Evolutionary conservation across 37 sponge, comb jelly and placozoan genomes (phyloP).

Genomic region (Ianthella basta): DNA sequence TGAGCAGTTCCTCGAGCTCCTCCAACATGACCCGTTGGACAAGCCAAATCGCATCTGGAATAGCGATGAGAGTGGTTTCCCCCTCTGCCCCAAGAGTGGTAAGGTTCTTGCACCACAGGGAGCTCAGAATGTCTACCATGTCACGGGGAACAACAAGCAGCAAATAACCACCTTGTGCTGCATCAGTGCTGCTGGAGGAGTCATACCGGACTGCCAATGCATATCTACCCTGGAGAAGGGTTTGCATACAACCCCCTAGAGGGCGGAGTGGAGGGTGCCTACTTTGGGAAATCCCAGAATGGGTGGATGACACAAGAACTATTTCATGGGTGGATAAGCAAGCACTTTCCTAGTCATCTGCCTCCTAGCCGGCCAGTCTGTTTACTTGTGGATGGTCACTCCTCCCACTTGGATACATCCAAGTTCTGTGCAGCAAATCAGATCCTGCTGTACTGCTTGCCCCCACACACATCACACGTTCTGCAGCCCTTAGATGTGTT

Average conservation of each 20-base stretch:
- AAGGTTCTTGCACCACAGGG: constrained; percentile 24
- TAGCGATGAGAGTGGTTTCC: constrained; percentile 47
- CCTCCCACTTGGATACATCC: constrained; percentile 26
- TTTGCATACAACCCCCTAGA: constrained; percentile 52
- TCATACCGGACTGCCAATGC: constrained; percentile 63
- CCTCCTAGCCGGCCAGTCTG: constrained; percentile 26
- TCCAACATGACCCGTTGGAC: constrained; percentile 8
- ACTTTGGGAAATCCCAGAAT: constrained; percentile 44
- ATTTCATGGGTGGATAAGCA: constrained; percentile 52
- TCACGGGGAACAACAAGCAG: constrained; percentile 26
- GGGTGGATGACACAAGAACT: constrained; percentile 57
- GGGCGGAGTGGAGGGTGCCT: constrained; percentile 37
- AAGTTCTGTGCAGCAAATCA: constrained; percentile 37
- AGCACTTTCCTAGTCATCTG: constrained; percentile 25
- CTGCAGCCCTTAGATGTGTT: background rate
- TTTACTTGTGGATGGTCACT: constrained; percentile 27
- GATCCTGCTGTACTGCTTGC: constrained; percentile 21
- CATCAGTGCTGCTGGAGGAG: constrained; percentile 29
- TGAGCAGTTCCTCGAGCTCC: constrained; percentile 32
- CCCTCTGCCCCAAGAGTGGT: constrained; percentile 36
- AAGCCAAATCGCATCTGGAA: constrained; percentile 35
- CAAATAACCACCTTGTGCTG: constrained; percentile 38
- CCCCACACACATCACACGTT: constrained; percentile 40
- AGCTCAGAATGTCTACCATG: background rate
- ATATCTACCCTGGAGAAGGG: constrained; percentile 43